A percentile compares a stretch with the other conserved stretches of the same genome.
Conservation (phyloP, 2,113 vertebrate genomes). For the Elanoides forficatus region DNA sequence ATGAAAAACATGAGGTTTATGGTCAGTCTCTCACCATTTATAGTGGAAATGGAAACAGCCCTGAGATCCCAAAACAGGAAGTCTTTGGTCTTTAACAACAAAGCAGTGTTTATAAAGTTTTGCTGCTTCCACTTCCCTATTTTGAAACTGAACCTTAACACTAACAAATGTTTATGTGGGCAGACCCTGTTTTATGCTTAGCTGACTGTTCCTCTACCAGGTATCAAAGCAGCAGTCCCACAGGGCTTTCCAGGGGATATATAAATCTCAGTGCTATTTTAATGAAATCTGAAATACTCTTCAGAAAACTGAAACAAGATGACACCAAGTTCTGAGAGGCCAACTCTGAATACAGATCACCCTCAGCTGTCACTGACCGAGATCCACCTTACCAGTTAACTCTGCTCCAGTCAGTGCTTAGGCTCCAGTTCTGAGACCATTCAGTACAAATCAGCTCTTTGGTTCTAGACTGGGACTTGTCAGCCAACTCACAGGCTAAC, state of each 20-base stretch:
- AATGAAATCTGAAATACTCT: neutral
- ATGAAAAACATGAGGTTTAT: neutral
- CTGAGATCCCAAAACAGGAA: conserved; percentile 5
- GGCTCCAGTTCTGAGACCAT: neutral
- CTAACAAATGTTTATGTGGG: neutral
- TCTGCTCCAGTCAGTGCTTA: neutral
- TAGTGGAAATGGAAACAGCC: neutral
- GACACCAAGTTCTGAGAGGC: neutral
- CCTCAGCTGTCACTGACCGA: neutral
- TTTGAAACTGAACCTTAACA: neutral
- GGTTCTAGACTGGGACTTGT: fast-evolving
- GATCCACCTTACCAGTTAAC: fast-evolving
- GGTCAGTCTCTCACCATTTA: neutral
- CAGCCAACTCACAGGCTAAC: neutral
- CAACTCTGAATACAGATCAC: neutral
- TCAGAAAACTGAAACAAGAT: neutral
- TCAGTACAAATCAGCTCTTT: fast-evolving
- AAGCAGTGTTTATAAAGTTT: neutral
- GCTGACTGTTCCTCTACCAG: neutral
- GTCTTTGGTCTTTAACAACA: conserved; percentile 7
- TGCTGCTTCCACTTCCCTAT: neutral
- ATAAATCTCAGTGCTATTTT: neutral
- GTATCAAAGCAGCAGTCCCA: neutral
- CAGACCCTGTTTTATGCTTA: neutral
- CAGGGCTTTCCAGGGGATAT: fast-evolving